Evolutionary conservation across 2,797 vertebrate species (phyloP), one percentile per base, ranked within the genome.

Genomic region (Mionectes olivaceus): DNA sequence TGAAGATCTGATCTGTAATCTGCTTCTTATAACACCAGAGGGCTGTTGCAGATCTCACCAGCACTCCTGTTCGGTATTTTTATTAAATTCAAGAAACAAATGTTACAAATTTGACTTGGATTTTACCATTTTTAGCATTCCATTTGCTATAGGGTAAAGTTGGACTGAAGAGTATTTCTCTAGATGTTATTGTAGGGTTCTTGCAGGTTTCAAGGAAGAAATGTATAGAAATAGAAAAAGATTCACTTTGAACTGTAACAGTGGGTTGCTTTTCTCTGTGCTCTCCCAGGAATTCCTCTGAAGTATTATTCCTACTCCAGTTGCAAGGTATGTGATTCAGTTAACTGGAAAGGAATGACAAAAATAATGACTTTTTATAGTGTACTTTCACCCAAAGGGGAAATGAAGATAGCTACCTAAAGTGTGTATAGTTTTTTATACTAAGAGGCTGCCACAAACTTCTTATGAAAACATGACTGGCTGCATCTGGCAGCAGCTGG

Each of bases 71-170:
- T 83, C 3, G 19, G 52, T 55, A 53, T 84, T 95, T 94, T 94
- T 90, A 94, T 95, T 94, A 92, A 87, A 90, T 49, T 93, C 87
- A 79, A 89, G 77, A 67, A 91, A 92, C 92, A 88, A 96, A 91
- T 91, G 94, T 92, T 89, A 94, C 65, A 94, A 90, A 89, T 92
- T 87, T 89, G 41, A 84, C 74, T 83, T 93, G 81, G 46, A 75
- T 89, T 87, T 95, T 91, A 61, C 82, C 2, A 5, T 3, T 89
- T 89, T 64, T 55, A 95, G 81, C 59, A 77, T 95, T 91, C 57
- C 43, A 47, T 84, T 87, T 50, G 22, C 56, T 68, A 50, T 7
- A 87, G 39, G 65, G 59, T 60, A 64, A 70, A 73, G n/a, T 13
- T 91, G 80, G 65, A n/a, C n/a, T 47, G 47, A 92, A 64, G 27